Evolutionary conservation across 2,888 invertebrate genomes (phyloP), one percentile per base, ranked within the genome.

Genomic region (Nebria salina): DNA sequence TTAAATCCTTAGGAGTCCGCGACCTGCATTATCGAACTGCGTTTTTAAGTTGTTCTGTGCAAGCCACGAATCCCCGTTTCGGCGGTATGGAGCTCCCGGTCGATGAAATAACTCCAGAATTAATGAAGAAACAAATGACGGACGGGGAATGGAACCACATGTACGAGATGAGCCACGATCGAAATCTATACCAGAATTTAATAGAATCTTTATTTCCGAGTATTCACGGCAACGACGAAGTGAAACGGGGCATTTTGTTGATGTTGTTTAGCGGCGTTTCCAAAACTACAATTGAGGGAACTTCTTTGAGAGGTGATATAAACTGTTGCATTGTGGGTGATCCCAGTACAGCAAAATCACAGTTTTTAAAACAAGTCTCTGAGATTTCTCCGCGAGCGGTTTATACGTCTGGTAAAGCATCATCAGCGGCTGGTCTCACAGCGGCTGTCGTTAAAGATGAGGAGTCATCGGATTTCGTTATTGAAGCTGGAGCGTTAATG

Each of bases 401-500:
- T 5, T 99, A 99, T 89, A 99, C 99, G 0, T 98, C 98, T 68
- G 99, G 99, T 7, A 99, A 99, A 90, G 99, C 98, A 0, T 98
- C 98, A 0, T 95, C 95, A 1, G 99, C 99, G 0, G 99, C 99
- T 76, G 99, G 99, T 91, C 91, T 99, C 74, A 99, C 99, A 0
- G 99, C 99, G 0, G 99, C 99, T 20, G 99, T 99, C 0, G 98
- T 99, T 0, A 94, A 93, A 89, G 99, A 99, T 87, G 99, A 99
- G 88, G 99, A 99, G 88, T 96, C 98, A 0, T 95, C 95, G 83
- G 99, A 99, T 90, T 99, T 99, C 90, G 99, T 99, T 8, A 99
- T 99, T 83, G 99, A 99, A 91, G 99, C 99, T 7, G 99, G 99
- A n/a, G 99, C 99, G 0, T 90, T 99, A 43, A 99, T 99, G 99